A percentile compares a stretch with the other conserved stretches of the same genome.
These are phyloP conservation scores for Sturnira hondurensis DNA, from an alignment of 2,113 vertebrate genomes.

Conservation along the genomic window DNA sequence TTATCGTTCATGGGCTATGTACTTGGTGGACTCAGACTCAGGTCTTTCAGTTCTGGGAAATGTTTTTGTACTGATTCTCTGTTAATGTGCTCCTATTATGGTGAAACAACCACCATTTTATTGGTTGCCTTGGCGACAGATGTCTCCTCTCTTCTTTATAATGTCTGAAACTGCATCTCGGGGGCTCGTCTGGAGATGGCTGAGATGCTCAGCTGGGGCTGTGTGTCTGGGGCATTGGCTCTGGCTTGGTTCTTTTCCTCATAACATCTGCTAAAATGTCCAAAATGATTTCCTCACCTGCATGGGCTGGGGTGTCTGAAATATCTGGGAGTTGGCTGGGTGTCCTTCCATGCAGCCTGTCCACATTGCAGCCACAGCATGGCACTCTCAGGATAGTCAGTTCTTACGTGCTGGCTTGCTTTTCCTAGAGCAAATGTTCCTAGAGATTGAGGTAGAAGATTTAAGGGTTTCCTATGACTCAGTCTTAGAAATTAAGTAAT, in stretches of 20 bases:
- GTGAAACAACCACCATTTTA: neutral
- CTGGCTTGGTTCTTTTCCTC: neutral
- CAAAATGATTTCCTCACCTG: neutral
- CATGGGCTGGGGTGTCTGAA: neutral
- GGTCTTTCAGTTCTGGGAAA: neutral
- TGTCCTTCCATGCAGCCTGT: neutral
- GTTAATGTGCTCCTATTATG: neutral
- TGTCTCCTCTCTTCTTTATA: neutral
- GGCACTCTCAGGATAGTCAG: neutral
- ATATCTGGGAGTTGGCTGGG: neutral
- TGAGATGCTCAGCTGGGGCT: neutral
- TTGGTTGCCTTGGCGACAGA: neutral
- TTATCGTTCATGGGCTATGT: neutral
- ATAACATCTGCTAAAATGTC: neutral
- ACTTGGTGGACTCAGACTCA: neutral
- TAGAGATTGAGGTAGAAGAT: constrained; percentile 12
- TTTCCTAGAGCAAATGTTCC: constrained; percentile 3
- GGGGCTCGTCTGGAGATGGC: neutral
- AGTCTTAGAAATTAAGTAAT: constrained; percentile 3
- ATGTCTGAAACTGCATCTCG: neutral
- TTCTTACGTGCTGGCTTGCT: neutral
- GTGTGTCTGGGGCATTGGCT: neutral
- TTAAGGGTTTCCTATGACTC: constrained; percentile 24
- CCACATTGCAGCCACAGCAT: neutral
- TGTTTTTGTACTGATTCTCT: neutral